Evolutionary conservation across 2,113 vertebrate species (phyloP).

Genomic region (Calonectris borealis): DNA sequence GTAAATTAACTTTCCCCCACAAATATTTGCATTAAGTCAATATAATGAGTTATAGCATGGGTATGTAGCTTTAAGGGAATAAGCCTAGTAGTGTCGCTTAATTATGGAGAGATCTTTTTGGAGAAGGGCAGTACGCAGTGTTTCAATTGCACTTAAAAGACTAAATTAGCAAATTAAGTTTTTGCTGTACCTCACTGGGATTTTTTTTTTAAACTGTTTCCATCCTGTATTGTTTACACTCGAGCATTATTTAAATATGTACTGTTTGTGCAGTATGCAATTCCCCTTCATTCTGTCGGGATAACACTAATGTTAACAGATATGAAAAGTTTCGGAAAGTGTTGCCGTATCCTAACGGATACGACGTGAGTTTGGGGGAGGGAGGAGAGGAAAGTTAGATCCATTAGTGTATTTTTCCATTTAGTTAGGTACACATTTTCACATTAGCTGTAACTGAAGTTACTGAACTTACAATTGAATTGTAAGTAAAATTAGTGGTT

Average conservation of each 20-base stretch:
- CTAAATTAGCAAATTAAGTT: neutral
- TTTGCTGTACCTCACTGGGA: slow-evolving; percentile 14
- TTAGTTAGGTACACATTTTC: neutral
- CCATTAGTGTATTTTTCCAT: neutral
- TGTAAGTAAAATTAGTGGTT: neutral
- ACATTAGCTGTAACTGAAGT: neutral
- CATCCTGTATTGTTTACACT: slow-evolving; percentile 32
- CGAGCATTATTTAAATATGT: neutral
- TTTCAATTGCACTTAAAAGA: slow-evolving; percentile 21
- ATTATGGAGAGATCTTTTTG: neutral
- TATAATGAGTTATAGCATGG: slow-evolving; percentile 22
- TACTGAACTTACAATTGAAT: neutral
- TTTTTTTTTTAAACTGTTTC: neutral
- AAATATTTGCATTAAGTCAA: slow-evolving; percentile 3
- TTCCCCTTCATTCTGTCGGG: neutral
- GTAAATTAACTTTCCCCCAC: slow-evolving; percentile 35
- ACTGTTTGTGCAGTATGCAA: neutral
- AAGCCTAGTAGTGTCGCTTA: neutral
- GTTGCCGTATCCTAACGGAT: neutral
- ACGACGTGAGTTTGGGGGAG: neutral
- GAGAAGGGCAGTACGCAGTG: neutral
- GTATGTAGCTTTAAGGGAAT: slow-evolving; percentile 34
- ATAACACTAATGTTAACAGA: neutral
- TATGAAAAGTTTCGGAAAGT: neutral
- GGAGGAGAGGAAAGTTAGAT: neutral